Base-by-base conservation (phyloP, 2,888 invertebrate genomes). In the Dasysyrphus albostriatus region DNA sequence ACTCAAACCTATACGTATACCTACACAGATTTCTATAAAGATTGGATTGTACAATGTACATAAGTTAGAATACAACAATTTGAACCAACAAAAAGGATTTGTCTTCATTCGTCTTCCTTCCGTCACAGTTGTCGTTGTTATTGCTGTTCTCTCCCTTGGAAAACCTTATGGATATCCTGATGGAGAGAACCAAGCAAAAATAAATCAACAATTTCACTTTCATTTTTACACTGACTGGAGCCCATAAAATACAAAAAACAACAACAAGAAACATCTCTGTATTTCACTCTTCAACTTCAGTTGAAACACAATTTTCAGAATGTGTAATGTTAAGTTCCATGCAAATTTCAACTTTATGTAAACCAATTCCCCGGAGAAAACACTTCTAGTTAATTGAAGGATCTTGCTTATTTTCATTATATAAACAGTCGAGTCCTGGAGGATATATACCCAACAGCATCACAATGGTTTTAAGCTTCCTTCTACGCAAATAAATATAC, bases 341-440 rank as follows among this genome's bases (percentile, higher is more conserved):
- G 80, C 51, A 73, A 73, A 67, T 67, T 67, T 70, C 8, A 24
- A 65, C 73, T 58, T 63, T 77, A 34, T 59, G 54, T 54, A 73
- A 73, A 73, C 77, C 77, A 69, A 74, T 77, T 70, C 54, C 67
- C 47, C 19, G 32, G 32, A 78, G 78, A 58, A 83, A 78, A 73
- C 70, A 79, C 69, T 78, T 74, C 61, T 63, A 74, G 61, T 69
- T 83, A 78, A 83, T 83, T 83, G 78, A 79, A 63, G 69, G 69
- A 69, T 78, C 44, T 51, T 7, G 67, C 49, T 49, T 59, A 59
- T 39, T 59, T 39, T 37, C 37, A 59, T 59, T 24, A 8, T 59
- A 16, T 29, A 14, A 5, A 49, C n/a, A 19, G 12, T 6, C 3
- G 39, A 59, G 39, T 59, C 39, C 39, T 39, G 5, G 1, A 39